Evolutionary conservation across 2,113 vertebrate species (phyloP), one percentile per base, ranked within the genome.

Genomic region (Myotis davidii): DNA sequence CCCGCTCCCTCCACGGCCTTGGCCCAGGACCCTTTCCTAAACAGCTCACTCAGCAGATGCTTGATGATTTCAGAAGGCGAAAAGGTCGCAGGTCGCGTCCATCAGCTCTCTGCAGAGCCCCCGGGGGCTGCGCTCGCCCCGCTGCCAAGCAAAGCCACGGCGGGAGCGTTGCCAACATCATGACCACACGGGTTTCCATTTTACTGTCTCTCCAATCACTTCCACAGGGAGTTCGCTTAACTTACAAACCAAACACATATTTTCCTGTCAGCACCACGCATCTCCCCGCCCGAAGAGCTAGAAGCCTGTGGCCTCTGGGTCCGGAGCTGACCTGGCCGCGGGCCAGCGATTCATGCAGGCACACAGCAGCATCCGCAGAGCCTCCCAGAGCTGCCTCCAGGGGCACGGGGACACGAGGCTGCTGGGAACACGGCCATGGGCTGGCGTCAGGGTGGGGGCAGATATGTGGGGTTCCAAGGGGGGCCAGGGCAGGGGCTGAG

Each of bases 251-350:
- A 39, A 79, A 76, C 29, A 85, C 27, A 27, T 50, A 61, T 74
- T 72, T 76, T 79, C 73, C 94, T 97, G 93, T 94, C 50, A 81
- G 95, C 85, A 67, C 88, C 91, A 94, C 85, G 94, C 91, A 96
- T 56, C 96, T 76, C 74, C 78, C 78, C n/a, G n/a, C 74, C 76
- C 52, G 67, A 96, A 95, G 97, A 98, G 96, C 52, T 95, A 86
- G 88, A 54, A 94, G 94, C 95, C 70, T 94, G 95, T 90, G 93
- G 92, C 94, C 91, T 92, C 92, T 85, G 84, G 85, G 94, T 48
- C 90, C 67, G 88, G 91, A 90, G 95, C 94, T 98, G 95, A 97
- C 18, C 91, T 96, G 73, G 5, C 54, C 1, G 0, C 1, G 2
- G 3, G 83, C 87, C 88, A 65, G 61, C 0, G 11, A 91, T 72